These are phyloP conservation scores for Colletes latitarsis DNA, from an alignment of 1,140 invertebrate species.

Conservation along the genomic window DNA sequence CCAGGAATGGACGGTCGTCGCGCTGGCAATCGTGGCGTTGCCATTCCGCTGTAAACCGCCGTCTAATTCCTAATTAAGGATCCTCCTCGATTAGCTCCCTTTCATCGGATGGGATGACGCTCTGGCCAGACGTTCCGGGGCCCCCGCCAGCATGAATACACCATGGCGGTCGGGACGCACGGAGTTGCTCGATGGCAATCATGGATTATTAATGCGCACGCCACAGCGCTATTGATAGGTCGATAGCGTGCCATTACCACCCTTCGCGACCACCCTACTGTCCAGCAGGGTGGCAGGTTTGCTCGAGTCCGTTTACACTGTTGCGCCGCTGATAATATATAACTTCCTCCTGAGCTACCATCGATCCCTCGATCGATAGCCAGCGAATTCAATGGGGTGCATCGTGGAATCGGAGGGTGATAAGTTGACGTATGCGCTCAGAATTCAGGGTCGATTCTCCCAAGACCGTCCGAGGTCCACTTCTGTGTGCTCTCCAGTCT, in stretches of 20 bases:
- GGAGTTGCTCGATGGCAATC: constrained; percentile 61
- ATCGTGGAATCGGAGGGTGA: neutral
- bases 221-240: constrained; percentile 63
- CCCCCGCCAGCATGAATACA: constrained; percentile 37
- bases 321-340: constrained; percentile 49
- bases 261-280: neutral
- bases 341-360: constrained; percentile 32
- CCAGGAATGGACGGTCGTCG: too few relatives aligned
- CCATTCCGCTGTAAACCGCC: constrained; percentile 32
- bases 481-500: too few relatives aligned
- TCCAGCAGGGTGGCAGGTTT: constrained; percentile 9
- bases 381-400: neutral
- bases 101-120: constrained; percentile 17
- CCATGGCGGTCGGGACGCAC: constrained; percentile 37
- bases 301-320: constrained; percentile 50
- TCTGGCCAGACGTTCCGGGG: constrained; percentile 19
- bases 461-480: too few relatives aligned
- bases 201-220: constrained; percentile 64
- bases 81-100: constrained; percentile 40
- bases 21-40: neutral
- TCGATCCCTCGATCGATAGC: constrained; percentile 4
- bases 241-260: constrained; percentile 60
- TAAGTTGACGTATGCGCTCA: neutral
- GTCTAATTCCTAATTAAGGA: constrained; percentile 49
- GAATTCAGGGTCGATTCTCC: neutral